Percentiles rank a stretch among this genome's conserved stretches.
Evolutionary conservation across 2,888 invertebrate genomes (phyloP).

Genomic region (Allacma fusca): DNA sequence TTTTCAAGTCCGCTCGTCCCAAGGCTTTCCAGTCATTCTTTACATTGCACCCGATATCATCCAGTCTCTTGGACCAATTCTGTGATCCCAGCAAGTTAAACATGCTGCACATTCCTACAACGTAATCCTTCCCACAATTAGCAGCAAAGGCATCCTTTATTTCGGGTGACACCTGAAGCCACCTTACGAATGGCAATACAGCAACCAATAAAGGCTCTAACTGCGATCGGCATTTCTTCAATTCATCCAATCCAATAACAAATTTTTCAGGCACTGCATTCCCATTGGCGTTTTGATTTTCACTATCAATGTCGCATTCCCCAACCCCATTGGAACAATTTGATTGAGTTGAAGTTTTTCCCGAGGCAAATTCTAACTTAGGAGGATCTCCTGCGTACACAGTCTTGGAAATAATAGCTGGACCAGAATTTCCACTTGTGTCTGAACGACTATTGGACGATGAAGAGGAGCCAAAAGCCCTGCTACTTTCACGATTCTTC

Average conservation of each 20-base stretch:
- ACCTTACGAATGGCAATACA: conserved; percentile 54
- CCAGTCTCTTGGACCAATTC: conserved; percentile 49
- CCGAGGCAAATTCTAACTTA: conserved; percentile 32
- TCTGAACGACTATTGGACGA: conserved; percentile 55
- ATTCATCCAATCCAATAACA: conserved; percentile 48
- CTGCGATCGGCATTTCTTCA: conserved; percentile 50
- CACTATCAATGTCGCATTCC: neutral
- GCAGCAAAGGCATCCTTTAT: conserved; percentile 57
- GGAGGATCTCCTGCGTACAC: conserved; percentile 20
- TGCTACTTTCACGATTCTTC: conserved; percentile 3
- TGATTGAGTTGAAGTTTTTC: conserved; percentile 30
- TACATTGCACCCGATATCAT: conserved; percentile 22
- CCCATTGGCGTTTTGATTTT: neutral
- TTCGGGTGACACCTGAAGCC: conserved; percentile 56
- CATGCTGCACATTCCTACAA: conserved; percentile 52
- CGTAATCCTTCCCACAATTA: conserved; percentile 55
- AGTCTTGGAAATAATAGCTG: neutral
- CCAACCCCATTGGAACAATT: conserved; percentile 24
- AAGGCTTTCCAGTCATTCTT: conserved; percentile 41
- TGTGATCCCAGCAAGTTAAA: conserved; percentile 53
- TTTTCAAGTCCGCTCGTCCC: neutral
- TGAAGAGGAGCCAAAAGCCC: conserved; percentile 53
- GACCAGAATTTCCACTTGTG: conserved; percentile 46
- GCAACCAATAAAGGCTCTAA: conserved; percentile 54
- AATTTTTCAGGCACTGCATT: conserved; percentile 30